A percentile compares a stretch with the other conserved stretches of the same genome.
Conservation (phyloP, 2,888 invertebrate species). For the Clusia tigrina region DNA sequence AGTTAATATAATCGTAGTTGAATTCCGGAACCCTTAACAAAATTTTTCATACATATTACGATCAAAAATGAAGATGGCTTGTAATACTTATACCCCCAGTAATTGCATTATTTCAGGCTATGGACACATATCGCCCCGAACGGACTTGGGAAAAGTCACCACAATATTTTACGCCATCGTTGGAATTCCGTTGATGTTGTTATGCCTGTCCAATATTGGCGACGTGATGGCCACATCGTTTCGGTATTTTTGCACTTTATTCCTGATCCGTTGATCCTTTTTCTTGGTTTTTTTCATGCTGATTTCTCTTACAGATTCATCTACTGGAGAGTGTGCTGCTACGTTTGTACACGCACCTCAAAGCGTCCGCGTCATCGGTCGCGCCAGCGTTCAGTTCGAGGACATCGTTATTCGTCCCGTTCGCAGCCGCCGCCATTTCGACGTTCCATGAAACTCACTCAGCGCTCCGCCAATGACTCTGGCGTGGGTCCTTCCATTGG, state of each 20-base stretch:
- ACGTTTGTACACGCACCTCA: constrained; percentile 84
- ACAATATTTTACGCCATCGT: constrained; percentile 96
- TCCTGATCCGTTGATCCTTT: neutral
- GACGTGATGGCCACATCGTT: constrained; percentile 94
- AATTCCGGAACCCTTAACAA: too few species aligned
- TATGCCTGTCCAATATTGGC: constrained; percentile 92
- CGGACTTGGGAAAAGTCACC: constrained; percentile 90
- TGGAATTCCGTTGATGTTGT: constrained; percentile 93
- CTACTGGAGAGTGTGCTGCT: constrained; percentile 94
- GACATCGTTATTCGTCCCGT: constrained; percentile 54
- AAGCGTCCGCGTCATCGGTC: constrained; percentile 63
- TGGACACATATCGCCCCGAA: constrained; percentile 94
- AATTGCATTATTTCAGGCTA: constrained; percentile 76
- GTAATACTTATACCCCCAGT: neutral
- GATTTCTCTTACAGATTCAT: constrained; percentile 76
- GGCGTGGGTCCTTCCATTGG: constrained; percentile 68
- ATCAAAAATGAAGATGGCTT: too few species aligned
- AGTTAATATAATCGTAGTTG: too few species aligned
- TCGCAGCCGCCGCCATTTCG: constrained; percentile 66
- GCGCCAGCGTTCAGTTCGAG: constrained; percentile 47
- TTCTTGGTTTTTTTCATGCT: neutral
- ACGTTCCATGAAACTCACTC: constrained; percentile 69
- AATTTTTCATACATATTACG: too few species aligned
- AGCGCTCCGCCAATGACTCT: constrained; percentile 70
- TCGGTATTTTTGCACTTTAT: constrained; percentile 66